A percentile compares a stretch with the other conserved stretches of the same genome.
Evolutionary conservation across 64 coral and sea anemone species (phyloP).

Genomic region (Anthopleura sola): DNA sequence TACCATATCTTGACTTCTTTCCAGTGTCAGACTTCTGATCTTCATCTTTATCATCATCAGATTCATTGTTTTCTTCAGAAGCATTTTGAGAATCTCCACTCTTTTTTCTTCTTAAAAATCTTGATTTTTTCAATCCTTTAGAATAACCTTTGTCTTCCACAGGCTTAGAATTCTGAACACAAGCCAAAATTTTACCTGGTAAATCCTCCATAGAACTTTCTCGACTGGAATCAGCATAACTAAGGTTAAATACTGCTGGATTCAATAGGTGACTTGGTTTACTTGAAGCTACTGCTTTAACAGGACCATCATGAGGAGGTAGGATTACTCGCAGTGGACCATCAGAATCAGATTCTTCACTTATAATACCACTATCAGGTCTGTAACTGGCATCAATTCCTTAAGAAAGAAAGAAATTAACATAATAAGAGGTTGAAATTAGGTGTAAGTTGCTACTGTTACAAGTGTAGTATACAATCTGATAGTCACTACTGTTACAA

Average conservation of each 20-base stretch:
- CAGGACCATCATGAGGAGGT: not conserved
- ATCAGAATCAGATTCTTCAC: not conserved
- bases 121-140: not conserved
- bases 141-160: not conserved
- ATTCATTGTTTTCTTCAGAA: not conserved
- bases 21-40: not conserved
- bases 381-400: not conserved
- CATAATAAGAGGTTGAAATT: not conserved
- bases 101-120: not conserved
- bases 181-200: not conserved
- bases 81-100: not conserved
- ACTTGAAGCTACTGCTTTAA: not conserved
- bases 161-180: not conserved
- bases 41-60: not conserved
- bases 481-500: too few species aligned
- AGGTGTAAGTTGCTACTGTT: too few species aligned
- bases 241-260: not conserved
- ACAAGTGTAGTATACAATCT: not conserved
- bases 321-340: not conserved
- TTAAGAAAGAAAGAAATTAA: not conserved
- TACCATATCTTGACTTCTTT: not conserved
- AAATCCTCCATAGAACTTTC: not conserved
- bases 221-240: not conserved
- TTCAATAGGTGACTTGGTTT: not conserved
- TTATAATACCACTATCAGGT: not conserved